A percentile compares a stretch with the other conserved stretches of the same genome.
Conservation (phyloP, 2,113 vertebrate species). For the Solea senegalensis region DNA sequence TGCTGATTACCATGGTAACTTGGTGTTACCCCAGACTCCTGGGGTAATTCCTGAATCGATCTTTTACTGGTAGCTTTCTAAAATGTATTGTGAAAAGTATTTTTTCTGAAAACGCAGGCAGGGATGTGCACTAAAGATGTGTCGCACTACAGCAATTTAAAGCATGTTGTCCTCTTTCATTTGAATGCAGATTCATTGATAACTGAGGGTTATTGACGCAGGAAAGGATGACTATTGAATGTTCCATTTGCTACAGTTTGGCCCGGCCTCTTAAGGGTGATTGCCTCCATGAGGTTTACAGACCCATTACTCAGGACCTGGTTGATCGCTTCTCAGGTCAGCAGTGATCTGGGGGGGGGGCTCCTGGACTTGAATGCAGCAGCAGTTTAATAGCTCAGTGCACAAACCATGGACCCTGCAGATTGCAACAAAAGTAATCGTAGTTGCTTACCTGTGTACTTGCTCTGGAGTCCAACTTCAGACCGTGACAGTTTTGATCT, state of each 20-base stretch:
- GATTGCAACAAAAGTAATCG: slow-evolving; percentile 36
- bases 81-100: slow-evolving; percentile 15
- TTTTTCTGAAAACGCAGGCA: slow-evolving; percentile 16
- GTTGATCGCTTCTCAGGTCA: slow-evolving; percentile 64
- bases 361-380: slow-evolving; percentile 58
- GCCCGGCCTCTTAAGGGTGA: slow-evolving; percentile 45
- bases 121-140: slow-evolving; percentile 19
- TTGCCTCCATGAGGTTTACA: slow-evolving; percentile 55
- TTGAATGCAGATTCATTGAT: slow-evolving; percentile 58
- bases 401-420: slow-evolving; percentile 55
- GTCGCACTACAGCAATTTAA: slow-evolving; percentile 26
- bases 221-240: slow-evolving; percentile 47
- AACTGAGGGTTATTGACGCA: slow-evolving; percentile 53
- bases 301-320: slow-evolving; percentile 74
- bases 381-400: slow-evolving; percentile 57
- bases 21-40: not conserved
- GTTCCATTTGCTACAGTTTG: slow-evolving; percentile 57
- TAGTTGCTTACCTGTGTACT: not conserved
- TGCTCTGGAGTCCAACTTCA: slow-evolving; percentile 3
- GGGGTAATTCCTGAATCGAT: slow-evolving; percentile 5
- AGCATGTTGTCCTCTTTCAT: slow-evolving; percentile 40
- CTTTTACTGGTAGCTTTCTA: slow-evolving; percentile 1
- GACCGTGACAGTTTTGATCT: slow-evolving; percentile 12
- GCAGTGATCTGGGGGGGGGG: slow-evolving; percentile 44
- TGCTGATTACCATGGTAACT: slow-evolving; percentile 41